Evolutionary conservation across 2,888 invertebrate species (phyloP).

Genomic region (Pheosia gnoma): DNA sequence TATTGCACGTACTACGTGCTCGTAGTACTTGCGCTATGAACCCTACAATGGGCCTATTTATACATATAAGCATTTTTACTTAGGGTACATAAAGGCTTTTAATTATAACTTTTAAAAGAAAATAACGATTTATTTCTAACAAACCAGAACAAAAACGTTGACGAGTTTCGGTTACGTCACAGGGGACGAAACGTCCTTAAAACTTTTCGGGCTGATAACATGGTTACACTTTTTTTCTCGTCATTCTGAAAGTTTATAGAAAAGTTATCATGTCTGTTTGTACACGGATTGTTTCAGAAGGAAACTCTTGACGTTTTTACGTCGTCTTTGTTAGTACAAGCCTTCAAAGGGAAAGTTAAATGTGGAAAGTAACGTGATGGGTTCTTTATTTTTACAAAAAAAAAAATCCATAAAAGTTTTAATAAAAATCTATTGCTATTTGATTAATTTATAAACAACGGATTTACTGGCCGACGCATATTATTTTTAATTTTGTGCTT

Average conservation of each 20-base stretch:
- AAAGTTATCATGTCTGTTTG: slow-evolving; percentile 54
- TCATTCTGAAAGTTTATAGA: slow-evolving; percentile 41
- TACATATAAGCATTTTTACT: no score
- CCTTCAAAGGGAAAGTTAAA: slow-evolving; percentile 11
- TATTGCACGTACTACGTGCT: no score
- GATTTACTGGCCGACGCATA: no score
- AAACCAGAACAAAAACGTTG: slow-evolving; percentile 13
- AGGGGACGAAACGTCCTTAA: slow-evolving; percentile 58
- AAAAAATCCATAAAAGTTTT: no score
- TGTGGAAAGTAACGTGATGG: not conserved
- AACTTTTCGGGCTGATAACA: slow-evolving; percentile 63
- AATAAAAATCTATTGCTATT: no score
- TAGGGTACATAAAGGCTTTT: not conserved
- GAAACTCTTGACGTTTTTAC: slow-evolving; percentile 18
- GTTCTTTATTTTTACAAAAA: not conserved
- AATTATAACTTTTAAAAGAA: not conserved
- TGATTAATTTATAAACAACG: no score
- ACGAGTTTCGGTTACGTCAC: slow-evolving; percentile 35
- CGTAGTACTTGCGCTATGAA: no score
- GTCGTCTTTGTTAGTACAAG: slow-evolving; percentile 9
- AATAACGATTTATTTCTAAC: slow-evolving; percentile 7
- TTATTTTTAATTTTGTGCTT: no score
- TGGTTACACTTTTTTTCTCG: slow-evolving; percentile 53
- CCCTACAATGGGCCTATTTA: no score
- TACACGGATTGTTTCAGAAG: slow-evolving; percentile 42